Base-by-base conservation (phyloP, 2,888 invertebrate species). In the Strigamia crassipes region DNA sequence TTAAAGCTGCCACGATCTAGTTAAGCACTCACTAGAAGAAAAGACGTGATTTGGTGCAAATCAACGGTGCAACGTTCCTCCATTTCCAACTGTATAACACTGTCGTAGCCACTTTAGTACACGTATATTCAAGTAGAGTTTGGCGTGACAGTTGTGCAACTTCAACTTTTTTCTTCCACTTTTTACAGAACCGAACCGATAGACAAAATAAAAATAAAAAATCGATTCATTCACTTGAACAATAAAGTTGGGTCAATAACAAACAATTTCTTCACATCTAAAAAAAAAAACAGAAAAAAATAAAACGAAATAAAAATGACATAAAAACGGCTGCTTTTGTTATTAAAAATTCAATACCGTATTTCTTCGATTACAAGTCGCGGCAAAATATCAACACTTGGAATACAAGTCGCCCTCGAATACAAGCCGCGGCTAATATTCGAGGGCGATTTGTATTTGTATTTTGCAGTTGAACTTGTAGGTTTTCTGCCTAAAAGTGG, bases 121-220 rank as follows among this genome's bases (percentile, higher is more conserved):
- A 31, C 12, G 27, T 73, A 73, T 23, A 27, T 27, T 27, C 12
- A 27, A 13, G 73, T 2, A 31, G 13, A 10, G 23, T 73, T n/a
- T 15, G 73, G 12, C 8, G 27, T 73, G 73, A 73, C 73, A 73
- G 73, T 27, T 61, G 61, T 31, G 73, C 12, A 73, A 73, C 73
- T 73, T 73, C 12, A 12, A 8, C 27, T 27, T 73, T 9, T 56
- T 56, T 73, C 31, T 73, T 13, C 0, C 0, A 2, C 27, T 73
- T 73, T 73, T 31, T 27, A 38, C 27, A 1, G 23, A 27, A 27
- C 73, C 73, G 23, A 27, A 27, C 31, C 73, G 27, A 73, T 73
- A 27, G 73, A 12, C 27, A 15, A 73, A 15, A 31, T 6, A n/a
- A 73, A 31, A 27, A 13, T 31, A 6, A 31, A 73, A 66, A 27